Evolutionary conservation across 2,797 vertebrate species (phyloP), one percentile per base, ranked within the genome.

Genomic region (Anabacerthia variegaticeps): DNA sequence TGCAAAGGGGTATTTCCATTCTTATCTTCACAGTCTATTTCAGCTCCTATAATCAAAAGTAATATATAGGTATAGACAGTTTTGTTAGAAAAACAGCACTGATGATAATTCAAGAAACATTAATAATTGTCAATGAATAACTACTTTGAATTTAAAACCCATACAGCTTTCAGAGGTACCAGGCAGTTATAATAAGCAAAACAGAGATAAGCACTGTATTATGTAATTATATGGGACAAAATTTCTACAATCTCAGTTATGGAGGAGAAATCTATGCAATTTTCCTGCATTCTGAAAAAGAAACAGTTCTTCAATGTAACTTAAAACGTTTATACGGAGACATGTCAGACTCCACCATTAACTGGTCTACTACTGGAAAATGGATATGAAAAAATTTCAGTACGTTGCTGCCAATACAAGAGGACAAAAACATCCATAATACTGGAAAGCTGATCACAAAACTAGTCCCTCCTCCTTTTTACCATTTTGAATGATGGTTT

Each of bases 1-100:
- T 99, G 99, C 97, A 99, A 98, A 79, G 99, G 99, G n/a, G 99
- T 99, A 89, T 99, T 99, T 96, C 99, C 99, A 79, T 99, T 99
- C 97, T 99, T 99, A 97, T 99, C 99, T 98, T 99, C 99, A 98
- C 98, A 99, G 98, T 99, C 99, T 51, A 99, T 99, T 97, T 99
- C 98, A 56, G 99, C 99, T 93, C 99, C 99, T 99, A 89, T 3
- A 91, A 96, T 30, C 91, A 63, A 96, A 91, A 84, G 54, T 5
- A 51, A 46, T 7, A 82, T 0, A 1, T 14, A 56, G 27, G n/a
- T 15, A 78, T 22, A 82, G 24, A 65, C 22, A 61, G 7, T 77
- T 79, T 21, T 28, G 7, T 51, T 55, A 94, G 28, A 77, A 92
- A 89, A 89, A 65, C 0, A 46, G n/a, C 20, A 76, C 6, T 71